A percentile compares a stretch with the other conserved stretches of the same genome.
Evolutionary conservation across 1,140 invertebrate species (phyloP).

Genomic region (Drosophila guanche): DNA sequence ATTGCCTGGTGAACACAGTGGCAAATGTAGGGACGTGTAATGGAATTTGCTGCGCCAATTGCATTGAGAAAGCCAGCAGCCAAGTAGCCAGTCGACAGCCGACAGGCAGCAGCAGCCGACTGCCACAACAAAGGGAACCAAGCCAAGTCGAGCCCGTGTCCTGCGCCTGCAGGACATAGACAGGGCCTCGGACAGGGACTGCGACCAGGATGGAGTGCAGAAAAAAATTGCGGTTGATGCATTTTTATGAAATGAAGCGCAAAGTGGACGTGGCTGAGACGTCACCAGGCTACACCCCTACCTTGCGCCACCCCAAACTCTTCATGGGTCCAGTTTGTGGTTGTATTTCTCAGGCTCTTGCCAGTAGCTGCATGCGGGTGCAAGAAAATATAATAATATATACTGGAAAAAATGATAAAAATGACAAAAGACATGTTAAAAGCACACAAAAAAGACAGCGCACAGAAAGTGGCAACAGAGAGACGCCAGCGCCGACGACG

Average conservation of each 20-base stretch:
- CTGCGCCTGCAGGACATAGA: conserved; percentile 50
- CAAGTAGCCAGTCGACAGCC: conserved; percentile 12
- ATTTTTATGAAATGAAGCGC: conserved; percentile 60
- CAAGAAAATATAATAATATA: conserved; percentile 61
- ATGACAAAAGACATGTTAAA: conserved; percentile 70
- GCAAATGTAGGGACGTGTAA: conserved; percentile 41
- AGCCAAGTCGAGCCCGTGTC: background rate
- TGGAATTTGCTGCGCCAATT: conserved; percentile 59
- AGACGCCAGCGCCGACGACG: no score
- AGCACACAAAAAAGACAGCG: conserved; percentile 34
- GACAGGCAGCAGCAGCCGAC: conserved; percentile 2
- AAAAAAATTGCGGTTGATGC: conserved; percentile 63
- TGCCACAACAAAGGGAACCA: conserved; percentile 41
- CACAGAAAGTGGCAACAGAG: conserved; percentile 20
- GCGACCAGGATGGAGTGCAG: background rate
- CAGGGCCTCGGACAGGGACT: conserved; percentile 17
- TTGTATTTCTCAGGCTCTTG: background rate
- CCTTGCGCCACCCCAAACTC: no score
- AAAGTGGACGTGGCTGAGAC: conserved; percentile 43
- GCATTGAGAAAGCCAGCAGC: conserved; percentile 53
- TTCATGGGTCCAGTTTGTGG: no score
- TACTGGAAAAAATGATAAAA: conserved; percentile 48
- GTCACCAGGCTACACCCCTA: no score
- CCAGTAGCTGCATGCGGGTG: conserved; percentile 11
- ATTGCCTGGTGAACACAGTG: conserved; percentile 39